Evolutionary conservation across 2,888 invertebrate genomes (phyloP).

Genomic region (Cryptocephalus primarius): DNA sequence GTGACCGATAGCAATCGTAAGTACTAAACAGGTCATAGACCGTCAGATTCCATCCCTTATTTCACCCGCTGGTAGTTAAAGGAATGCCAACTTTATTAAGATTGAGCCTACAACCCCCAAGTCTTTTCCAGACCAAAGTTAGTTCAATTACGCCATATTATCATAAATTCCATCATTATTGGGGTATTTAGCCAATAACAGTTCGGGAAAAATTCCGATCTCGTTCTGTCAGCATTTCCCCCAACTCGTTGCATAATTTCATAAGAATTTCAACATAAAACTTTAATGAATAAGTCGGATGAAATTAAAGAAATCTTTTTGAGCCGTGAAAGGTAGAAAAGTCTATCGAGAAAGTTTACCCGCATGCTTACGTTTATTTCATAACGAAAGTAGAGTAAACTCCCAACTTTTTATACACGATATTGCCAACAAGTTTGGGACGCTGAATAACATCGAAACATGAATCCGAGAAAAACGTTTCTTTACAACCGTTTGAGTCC

Average conservation of each 20-base stretch:
- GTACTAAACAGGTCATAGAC: neutral
- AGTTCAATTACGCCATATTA: conserved; percentile 14
- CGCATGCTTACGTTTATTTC: no score
- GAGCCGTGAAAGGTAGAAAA: conserved; percentile 1
- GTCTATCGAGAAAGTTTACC: neutral
- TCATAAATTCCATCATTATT: conserved; percentile 14
- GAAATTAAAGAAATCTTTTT: neutral
- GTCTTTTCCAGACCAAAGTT: conserved; percentile 12
- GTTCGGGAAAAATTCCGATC: conserved; percentile 7
- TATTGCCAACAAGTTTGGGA: no score
- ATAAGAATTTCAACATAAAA: neutral
- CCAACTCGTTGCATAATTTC: conserved; percentile 3
- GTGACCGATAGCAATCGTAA: no score
- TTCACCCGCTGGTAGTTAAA: conserved; percentile 15
- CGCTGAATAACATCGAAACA: no score
- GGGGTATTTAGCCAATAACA: conserved; percentile 10
- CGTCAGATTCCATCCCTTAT: conserved; percentile 2
- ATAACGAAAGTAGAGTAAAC: no score
- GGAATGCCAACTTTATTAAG: conserved; percentile 16
- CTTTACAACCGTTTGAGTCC: no score
- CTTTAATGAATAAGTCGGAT: no score
- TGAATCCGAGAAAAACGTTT: no score
- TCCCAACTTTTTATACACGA: no score
- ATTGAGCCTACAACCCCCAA: conserved; percentile 12
- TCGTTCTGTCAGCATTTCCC: conserved; percentile 3